Conservation (phyloP, 2,888 invertebrate species). For the Lasioglossum leucozonium region DNA sequence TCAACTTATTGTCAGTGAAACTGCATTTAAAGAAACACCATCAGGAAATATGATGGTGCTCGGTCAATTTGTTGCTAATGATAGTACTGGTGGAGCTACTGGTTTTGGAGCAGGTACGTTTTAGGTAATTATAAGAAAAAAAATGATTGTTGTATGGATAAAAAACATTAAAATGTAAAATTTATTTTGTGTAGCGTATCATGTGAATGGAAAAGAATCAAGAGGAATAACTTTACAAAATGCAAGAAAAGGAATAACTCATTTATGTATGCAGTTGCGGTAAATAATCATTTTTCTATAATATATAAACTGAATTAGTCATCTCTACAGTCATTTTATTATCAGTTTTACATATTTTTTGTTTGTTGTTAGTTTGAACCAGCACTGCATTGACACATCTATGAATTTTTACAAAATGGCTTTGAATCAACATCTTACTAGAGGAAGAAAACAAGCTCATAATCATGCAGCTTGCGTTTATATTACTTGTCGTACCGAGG, state of each 20-base stretch:
- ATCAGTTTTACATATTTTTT: conserved; percentile 19
- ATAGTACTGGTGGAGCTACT: conserved; percentile 93
- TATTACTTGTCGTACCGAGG: conserved; percentile 97
- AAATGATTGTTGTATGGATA: neutral
- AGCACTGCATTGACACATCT: conserved; percentile 96
- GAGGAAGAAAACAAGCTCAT: conserved; percentile 95
- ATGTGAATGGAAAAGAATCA: conserved; percentile 94
- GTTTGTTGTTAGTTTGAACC: conserved; percentile 88
- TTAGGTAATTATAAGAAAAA: conserved; percentile 9
- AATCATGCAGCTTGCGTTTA: conserved; percentile 99
- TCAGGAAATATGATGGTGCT: conserved; percentile 94
- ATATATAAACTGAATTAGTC: neutral
- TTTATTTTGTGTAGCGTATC: conserved; percentile 87
- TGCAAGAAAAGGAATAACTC: conserved; percentile 93
- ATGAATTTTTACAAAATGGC: conserved; percentile 98
- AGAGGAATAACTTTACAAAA: conserved; percentile 96
- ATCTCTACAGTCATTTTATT: neutral
- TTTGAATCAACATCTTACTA: conserved; percentile 92
- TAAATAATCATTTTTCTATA: conserved; percentile 68
- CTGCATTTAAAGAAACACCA: conserved; percentile 97
- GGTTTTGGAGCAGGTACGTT: conserved; percentile 90
- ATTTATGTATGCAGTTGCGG: conserved; percentile 93
- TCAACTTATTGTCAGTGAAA: conserved; percentile 97
- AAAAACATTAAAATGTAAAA: conserved; percentile 14
- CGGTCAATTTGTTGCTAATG: conserved; percentile 96